Evolutionary conservation across 2,888 invertebrate species (phyloP).

Genomic region (Cremastinae sp.): DNA sequence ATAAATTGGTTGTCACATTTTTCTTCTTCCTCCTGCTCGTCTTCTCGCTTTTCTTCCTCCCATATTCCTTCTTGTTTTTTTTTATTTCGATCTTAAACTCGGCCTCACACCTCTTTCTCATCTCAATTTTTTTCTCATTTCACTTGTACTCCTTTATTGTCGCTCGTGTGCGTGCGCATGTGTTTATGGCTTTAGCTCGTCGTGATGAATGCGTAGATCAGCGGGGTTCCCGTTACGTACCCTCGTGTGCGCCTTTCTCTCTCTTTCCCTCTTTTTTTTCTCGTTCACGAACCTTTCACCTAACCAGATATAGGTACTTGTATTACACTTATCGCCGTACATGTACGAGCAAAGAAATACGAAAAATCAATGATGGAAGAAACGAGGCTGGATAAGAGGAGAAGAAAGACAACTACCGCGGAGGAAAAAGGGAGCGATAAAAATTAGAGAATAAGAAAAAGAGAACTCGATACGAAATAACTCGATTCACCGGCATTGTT

Average conservation of each 20-base stretch:
- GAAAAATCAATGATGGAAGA: too few relatives aligned
- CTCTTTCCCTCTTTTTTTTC: conserved; percentile 47
- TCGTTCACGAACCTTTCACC: conserved; percentile 53
- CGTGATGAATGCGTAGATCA: conserved; percentile 77
- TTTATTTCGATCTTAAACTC: not conserved
- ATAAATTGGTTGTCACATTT: conserved; percentile 78
- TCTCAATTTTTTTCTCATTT: conserved; percentile 15
- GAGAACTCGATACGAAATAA: too few relatives aligned
- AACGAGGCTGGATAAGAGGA: too few relatives aligned
- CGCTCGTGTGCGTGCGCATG: not conserved
- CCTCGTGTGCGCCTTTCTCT: conserved; percentile 62
- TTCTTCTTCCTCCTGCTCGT: conserved; percentile 47
- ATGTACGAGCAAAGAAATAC: not conserved
- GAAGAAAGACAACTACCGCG: too few relatives aligned
- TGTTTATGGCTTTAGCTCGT: conserved; percentile 73
- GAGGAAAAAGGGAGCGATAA: too few relatives aligned
- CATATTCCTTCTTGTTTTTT: conserved; percentile 6
- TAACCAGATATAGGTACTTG: conserved; percentile 22
- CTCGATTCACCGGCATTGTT: not conserved
- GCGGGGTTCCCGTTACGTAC: conserved; percentile 75
- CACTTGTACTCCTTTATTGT: not conserved
- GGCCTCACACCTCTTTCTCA: not conserved
- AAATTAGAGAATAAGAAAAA: too few relatives aligned
- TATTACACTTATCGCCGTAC: not conserved
- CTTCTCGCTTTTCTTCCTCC: conserved; percentile 12